Evolutionary conservation across 2,888 invertebrate species (phyloP), one percentile per base, ranked within the genome.

Genomic region (Hofmannophila pseudospretella): DNA sequence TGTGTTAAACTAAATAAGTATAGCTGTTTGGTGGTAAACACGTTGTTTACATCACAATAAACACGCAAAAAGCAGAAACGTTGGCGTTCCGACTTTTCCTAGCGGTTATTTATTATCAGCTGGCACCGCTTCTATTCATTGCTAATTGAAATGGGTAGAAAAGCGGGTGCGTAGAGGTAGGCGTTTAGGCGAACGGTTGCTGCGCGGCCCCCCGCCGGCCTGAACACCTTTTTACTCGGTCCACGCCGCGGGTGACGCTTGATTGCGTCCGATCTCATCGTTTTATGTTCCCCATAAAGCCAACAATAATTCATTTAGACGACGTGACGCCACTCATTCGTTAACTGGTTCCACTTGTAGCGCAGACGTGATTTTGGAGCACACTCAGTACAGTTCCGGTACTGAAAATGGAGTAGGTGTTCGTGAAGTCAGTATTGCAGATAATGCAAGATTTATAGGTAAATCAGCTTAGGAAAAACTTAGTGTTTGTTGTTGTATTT

Each of bases 241-340:
- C 65, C 66, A 68, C 84, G 60, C 85, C 60, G 70, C 85, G 82
- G 85, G 86, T 77, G 84, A 75, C 79, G 77, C 70, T 67, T 85
- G 85, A 86, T 86, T 86, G 85, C 85, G 75, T 84, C 76, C 79
- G 81, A 80, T 78, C 80, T 82, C 84, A 81, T 82, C 85, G 79
- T 78, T 82, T 84, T 82, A 84, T 81, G 73, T 76, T 76, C 80
- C 67, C 70, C 80, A 84, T 84, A 85, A 86, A 84, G 80, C 84
- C 84, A 80, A 84, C 82, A 84, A 85, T 85, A 80, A 85, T 84
- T 85, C 85, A 86, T 86, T 84, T 85, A 84, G 81, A 78, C 76
- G 75, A 85, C 82, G 84, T 85, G 85, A 84, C 71, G 85, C 82
- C 84, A 82, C 81, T 84, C 80, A 81, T 68, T 82, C 74, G 80